These are phyloP conservation scores for Edolisoma coerulescens DNA, from an alignment of 2,113 vertebrate genomes.

Conservation along the genomic window DNA sequence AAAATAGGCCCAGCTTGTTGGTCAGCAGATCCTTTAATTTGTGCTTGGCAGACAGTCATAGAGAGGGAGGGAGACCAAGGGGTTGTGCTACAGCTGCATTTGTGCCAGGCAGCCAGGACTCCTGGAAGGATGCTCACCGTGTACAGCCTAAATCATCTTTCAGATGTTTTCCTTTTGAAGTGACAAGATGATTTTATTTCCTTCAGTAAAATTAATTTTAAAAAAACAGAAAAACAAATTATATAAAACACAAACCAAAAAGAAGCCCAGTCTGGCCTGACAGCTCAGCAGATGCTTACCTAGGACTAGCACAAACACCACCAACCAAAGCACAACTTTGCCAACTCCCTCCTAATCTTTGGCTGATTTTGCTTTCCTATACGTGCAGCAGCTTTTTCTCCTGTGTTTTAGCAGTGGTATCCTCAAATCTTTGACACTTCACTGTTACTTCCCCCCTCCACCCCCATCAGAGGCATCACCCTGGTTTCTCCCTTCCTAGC, in stretches of 20 bases:
- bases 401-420: not conserved
- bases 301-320: not conserved
- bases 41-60: not conserved
- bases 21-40: not conserved
- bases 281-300: not conserved
- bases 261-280: not conserved
- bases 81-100: not conserved
- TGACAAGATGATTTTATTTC: not conserved
- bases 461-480: not conserved
- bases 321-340: not conserved
- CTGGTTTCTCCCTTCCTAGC: not conserved
- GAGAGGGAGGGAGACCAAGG: not conserved
- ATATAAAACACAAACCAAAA: not conserved
- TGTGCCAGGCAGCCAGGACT: not conserved
- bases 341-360: not conserved
- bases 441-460: not conserved
- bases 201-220: not conserved
- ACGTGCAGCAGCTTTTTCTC: not conserved
- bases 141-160: not conserved
- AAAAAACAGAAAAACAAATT: constrained; percentile 16
- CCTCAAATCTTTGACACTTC: not conserved
- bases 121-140: not conserved
- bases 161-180: not conserved
- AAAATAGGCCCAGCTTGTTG: not conserved
- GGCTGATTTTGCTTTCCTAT: not conserved